phyloP scores from a whole-genome alignment of 2,113 vertebrate genomes.

The Setophaga petechia region DNA sequence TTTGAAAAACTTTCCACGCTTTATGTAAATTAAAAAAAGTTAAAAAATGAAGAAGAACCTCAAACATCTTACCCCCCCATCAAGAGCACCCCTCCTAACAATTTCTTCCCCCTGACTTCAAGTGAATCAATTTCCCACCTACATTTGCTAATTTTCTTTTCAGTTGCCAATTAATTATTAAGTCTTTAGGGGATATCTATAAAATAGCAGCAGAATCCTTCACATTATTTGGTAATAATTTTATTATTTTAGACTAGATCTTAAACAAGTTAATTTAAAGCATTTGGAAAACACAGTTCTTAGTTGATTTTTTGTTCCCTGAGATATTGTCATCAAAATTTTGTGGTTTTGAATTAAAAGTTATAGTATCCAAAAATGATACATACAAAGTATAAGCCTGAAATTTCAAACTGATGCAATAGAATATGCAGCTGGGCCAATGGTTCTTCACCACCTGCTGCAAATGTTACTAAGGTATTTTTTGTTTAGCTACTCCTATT shows the following conservation, averaged over 20 bases:
- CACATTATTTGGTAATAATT: not conserved
- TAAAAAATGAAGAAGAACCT: not conserved
- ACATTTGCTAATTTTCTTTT: not conserved
- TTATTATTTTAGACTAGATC: not conserved
- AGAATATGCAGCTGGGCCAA: not conserved
- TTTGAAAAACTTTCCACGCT: not conserved
- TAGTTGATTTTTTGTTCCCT: not conserved
- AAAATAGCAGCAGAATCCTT: not conserved
- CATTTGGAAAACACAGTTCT: not conserved
- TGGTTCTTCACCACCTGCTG: not conserved
- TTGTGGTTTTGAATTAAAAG: not conserved
- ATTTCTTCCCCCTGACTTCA: not conserved
- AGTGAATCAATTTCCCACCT: not conserved
- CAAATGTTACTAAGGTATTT: not conserved
- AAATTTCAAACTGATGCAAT: not conserved
- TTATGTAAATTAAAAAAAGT: not conserved
- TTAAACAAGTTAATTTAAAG: not conserved
- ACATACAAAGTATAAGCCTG: not conserved
- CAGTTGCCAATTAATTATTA: not conserved
- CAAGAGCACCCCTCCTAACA: not conserved
- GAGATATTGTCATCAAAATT: not conserved
- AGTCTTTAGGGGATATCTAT: not conserved
- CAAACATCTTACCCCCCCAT: not conserved
- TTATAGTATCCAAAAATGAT: not conserved
- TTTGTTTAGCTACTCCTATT: not conserved